A percentile compares a stretch with the other conserved stretches of the same genome.
These are phyloP conservation scores for Pharmacophagus antenor DNA, from an alignment of 2,888 invertebrate species.

Conservation along the genomic window DNA sequence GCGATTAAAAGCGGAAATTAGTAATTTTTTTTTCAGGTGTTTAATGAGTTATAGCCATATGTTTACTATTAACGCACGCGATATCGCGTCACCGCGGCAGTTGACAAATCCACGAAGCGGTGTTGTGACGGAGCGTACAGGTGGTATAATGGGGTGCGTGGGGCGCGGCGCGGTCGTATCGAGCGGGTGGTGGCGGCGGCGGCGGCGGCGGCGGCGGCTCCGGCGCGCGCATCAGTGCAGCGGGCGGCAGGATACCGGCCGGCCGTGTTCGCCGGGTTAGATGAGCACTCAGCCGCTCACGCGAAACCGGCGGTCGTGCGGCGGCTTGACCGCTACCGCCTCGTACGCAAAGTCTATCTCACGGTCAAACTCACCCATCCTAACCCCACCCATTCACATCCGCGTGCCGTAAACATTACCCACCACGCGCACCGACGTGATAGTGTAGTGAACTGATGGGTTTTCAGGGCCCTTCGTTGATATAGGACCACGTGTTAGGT, in stretches of 20 bases:
- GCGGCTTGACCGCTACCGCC: slow-evolving; percentile 53
- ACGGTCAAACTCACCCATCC: slow-evolving; percentile 29
- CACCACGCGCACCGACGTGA: slow-evolving; percentile 44
- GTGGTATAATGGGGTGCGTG: slow-evolving; percentile 66
- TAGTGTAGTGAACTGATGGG: slow-evolving; percentile 48
- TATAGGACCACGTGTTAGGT: slow-evolving; percentile 39
- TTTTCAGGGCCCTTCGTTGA: slow-evolving; percentile 34
- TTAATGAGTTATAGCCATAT: no score
- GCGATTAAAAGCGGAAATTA: no score
- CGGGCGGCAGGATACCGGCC: slow-evolving; percentile 54
- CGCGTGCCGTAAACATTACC: slow-evolving; percentile 49
- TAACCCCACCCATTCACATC: slow-evolving; percentile 34
- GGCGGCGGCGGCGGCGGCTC: slow-evolving; percentile 48
- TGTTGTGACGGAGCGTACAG: slow-evolving; percentile 77
- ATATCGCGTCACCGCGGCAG: slow-evolving; percentile 32
- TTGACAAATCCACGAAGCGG: slow-evolving; percentile 56
- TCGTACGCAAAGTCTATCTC: slow-evolving; percentile 34
- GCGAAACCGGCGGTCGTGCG: slow-evolving; percentile 50
- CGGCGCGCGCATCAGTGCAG: slow-evolving; percentile 66
- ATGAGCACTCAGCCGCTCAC: slow-evolving; percentile 48
- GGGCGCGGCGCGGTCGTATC: slow-evolving; percentile 61
- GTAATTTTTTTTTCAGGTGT: no score
- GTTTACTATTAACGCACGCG: slow-evolving; percentile 37
- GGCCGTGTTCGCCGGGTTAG: slow-evolving; percentile 55
- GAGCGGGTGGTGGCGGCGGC: slow-evolving; percentile 59